These are phyloP conservation scores for Bellardia pandia DNA, from an alignment of 2,888 invertebrate genomes.

Conservation along the genomic window DNA sequence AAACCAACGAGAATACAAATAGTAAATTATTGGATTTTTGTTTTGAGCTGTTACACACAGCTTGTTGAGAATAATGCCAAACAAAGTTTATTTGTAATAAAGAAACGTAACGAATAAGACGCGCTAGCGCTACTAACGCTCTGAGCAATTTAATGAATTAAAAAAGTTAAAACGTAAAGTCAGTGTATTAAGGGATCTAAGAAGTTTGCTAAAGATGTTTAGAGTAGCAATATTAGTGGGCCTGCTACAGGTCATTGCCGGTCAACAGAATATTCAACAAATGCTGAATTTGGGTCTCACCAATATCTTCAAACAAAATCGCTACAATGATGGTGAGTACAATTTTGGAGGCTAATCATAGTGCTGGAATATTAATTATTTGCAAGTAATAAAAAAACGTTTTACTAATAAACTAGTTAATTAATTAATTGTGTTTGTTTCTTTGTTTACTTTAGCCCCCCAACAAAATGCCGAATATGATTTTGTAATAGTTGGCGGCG, in stretches of 20 bases:
- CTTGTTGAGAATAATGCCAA: conserved; percentile 36
- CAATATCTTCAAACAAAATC: conserved; percentile 76
- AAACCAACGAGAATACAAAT: not conserved
- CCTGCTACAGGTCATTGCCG: conserved; percentile 4
- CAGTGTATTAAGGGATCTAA: not conserved
- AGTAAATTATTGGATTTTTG: conserved; percentile 20
- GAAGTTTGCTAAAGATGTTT: conserved; percentile 13
- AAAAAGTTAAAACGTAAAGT: not conserved
- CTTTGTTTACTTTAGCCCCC: conserved; percentile 89
- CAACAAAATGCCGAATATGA: conserved; percentile 88
- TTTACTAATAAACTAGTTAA: conserved; percentile 14
- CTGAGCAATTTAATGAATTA: not conserved
- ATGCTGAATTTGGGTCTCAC: conserved; percentile 75
- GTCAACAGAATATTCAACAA: conserved; percentile 66
- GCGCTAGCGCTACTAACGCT: conserved; percentile 2
- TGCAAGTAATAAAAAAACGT: not conserved
- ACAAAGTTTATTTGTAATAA: conserved; percentile 51
- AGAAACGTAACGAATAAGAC: conserved; percentile 56
- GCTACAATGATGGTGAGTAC: conserved; percentile 79
- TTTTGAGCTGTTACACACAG: conserved; percentile 31
- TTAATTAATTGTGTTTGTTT: conserved; percentile 41
- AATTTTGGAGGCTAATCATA: not conserved
- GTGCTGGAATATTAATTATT: conserved; percentile 2
- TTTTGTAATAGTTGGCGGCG: conserved; percentile 93
- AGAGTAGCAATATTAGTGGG: not conserved